phyloP scores from a whole-genome alignment of 1,140 invertebrate species.

The Ostrea denselamellosa region DNA sequence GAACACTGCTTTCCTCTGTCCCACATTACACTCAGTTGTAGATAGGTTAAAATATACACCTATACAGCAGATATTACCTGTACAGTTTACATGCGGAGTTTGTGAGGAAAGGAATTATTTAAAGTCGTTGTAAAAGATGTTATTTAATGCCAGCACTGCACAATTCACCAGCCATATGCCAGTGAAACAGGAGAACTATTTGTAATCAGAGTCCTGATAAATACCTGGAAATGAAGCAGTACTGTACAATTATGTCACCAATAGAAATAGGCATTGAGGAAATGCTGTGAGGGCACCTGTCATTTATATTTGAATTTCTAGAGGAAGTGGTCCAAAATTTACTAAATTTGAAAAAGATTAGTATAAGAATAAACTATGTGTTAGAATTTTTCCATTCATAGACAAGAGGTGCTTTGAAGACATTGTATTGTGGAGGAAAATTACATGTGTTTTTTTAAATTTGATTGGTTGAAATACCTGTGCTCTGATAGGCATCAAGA shows the following conservation, averaged over 20 bases:
- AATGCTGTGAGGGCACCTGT: neutral
- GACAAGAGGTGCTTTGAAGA: neutral
- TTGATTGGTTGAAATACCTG: neutral
- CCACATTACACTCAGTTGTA: no score
- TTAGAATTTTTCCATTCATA: neutral
- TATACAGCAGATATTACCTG: no score
- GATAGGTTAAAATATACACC: no score
- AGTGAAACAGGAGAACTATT: neutral
- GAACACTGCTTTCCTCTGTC: no score
- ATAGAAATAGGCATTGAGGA: neutral
- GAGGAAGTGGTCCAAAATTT: neutral
- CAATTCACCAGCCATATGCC: neutral
- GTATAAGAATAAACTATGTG: neutral
- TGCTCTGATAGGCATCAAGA: neutral
- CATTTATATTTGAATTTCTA: neutral
- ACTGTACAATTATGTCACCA: neutral
- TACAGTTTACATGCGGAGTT: no score
- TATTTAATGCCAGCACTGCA: neutral
- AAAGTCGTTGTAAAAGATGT: no score
- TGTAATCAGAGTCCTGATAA: neutral
- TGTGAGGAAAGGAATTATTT: no score
- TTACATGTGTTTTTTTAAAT: no score
- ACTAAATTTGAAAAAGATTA: neutral
- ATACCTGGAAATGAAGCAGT: neutral
- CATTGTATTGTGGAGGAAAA: no score